A percentile compares a stretch with the other conserved stretches of the same genome.
Evolutionary conservation across 1,140 invertebrate species (phyloP).

Genomic region (Brachionus manjavacas): DNA sequence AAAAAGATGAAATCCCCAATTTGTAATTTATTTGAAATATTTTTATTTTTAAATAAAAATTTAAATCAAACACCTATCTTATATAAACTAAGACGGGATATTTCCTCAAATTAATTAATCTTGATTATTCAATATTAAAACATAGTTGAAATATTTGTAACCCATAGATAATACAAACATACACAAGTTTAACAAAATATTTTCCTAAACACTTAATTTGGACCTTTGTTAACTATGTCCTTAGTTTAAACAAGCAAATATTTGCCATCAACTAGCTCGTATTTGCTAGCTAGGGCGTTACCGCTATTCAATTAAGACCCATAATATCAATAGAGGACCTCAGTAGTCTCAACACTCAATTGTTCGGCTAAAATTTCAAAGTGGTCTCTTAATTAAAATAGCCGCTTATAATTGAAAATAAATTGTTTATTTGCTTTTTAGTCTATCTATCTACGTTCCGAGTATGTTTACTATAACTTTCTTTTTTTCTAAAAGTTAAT

Average conservation of each 20-base stretch:
- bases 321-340: slow-evolving; percentile 12
- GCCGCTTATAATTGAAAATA: slow-evolving; percentile 20
- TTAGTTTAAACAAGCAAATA: neutral
- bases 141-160: neutral
- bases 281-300: neutral
- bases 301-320: neutral
- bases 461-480: neutral
- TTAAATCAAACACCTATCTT: neutral
- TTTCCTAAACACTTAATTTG: slow-evolving; percentile 13
- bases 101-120: neutral
- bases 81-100: neutral
- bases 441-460: neutral
- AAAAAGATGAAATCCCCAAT: too few relatives aligned
- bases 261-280: neutral
- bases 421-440: slow-evolving; percentile 31
- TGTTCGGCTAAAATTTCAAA: neutral
- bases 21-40: too few relatives aligned
- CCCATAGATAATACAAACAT: neutral
- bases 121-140: neutral
- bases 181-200: neutral
- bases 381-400: slow-evolving; percentile 4
- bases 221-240: neutral
- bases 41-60: too few relatives aligned
- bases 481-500: slow-evolving; percentile 19
- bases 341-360: neutral